phyloP scores from a whole-genome alignment of 2,888 invertebrate species.

The Plagodis dolabraria region DNA sequence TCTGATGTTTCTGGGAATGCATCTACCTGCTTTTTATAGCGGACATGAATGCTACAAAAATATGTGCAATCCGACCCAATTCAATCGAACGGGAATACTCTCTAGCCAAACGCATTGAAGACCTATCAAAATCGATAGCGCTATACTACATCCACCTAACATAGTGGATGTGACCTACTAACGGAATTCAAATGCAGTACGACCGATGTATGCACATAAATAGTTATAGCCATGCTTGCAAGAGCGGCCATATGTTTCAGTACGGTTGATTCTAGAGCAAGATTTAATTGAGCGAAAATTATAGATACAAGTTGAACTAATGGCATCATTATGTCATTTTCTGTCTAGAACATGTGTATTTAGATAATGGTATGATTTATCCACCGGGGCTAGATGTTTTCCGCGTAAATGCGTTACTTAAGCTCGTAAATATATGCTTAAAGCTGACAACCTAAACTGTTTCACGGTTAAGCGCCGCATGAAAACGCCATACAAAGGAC shows the following conservation, averaged over 20 bases:
- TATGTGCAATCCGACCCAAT: slow-evolving; percentile 65
- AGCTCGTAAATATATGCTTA: slow-evolving; percentile 13
- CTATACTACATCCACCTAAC: slow-evolving; percentile 45
- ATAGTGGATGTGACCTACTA: slow-evolving; percentile 63
- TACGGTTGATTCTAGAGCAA: slow-evolving; percentile 28
- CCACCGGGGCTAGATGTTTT: slow-evolving; percentile 21
- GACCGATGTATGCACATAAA: slow-evolving; percentile 33
- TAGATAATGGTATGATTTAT: slow-evolving; percentile 32
- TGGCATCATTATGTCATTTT: slow-evolving; percentile 38
- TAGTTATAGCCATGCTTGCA: slow-evolving; percentile 32
- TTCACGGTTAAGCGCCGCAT: slow-evolving; percentile 4
- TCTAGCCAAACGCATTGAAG: slow-evolving; percentile 49
- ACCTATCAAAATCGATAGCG: slow-evolving; percentile 61
- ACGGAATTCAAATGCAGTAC: slow-evolving; percentile 43
- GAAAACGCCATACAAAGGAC: slow-evolving; percentile 21
- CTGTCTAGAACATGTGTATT: slow-evolving; percentile 28
- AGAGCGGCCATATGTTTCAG: slow-evolving; percentile 45
- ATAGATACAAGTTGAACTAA: slow-evolving; percentile 34
- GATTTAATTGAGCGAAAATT: slow-evolving; percentile 44
- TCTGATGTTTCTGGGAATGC: slow-evolving; percentile 70
- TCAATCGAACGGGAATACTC: slow-evolving; percentile 59
- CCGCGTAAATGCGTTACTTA: slow-evolving; percentile 22
- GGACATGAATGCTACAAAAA: slow-evolving; percentile 67
- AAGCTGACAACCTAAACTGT: not conserved
- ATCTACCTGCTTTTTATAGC: slow-evolving; percentile 80